Evolutionary conservation across 2,888 invertebrate species (phyloP).

Genomic region (Encarsia formosa): DNA sequence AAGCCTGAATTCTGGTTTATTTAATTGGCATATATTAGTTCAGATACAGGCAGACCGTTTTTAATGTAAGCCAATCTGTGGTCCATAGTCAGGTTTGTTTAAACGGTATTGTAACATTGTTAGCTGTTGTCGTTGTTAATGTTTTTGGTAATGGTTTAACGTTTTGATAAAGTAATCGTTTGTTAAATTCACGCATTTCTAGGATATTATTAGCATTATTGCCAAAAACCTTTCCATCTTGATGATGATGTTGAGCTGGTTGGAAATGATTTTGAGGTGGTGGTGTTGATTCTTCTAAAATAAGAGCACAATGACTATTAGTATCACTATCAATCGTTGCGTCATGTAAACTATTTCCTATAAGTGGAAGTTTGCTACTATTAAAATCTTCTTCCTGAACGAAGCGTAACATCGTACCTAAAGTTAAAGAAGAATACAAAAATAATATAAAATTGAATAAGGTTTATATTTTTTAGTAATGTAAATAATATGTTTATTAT

Average conservation of each 20-base stretch:
- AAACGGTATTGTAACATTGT: too few relatives aligned
- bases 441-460: too few relatives aligned
- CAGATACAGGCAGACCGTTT: too few relatives aligned
- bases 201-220: slow-evolving; percentile 76
- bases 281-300: slow-evolving; percentile 52
- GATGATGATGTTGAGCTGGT: slow-evolving; percentile 1
- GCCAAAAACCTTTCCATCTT: slow-evolving; percentile 50
- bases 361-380: slow-evolving; percentile 49
- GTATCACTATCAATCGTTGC: slow-evolving; percentile 59
- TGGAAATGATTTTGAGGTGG: slow-evolving; percentile 41
- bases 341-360: slow-evolving; percentile 45
- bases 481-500: too few relatives aligned
- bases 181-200: slow-evolving; percentile 70
- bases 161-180: too few relatives aligned
- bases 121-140: too few relatives aligned
- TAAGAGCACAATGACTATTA: slow-evolving; percentile 58
- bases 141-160: too few relatives aligned
- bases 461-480: too few relatives aligned
- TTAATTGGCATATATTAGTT: too few relatives aligned
- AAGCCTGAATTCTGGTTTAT: too few relatives aligned
- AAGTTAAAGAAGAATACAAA: slow-evolving; percentile 17
- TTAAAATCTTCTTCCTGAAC: slow-evolving; percentile 50
- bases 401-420: slow-evolving; percentile 44
- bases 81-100: too few relatives aligned
- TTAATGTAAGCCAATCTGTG: too few relatives aligned